Evolutionary conservation across 2,797 vertebrate species (phyloP), one percentile per base, ranked within the genome.

Genomic region (Tolypeutes matacus): DNA sequence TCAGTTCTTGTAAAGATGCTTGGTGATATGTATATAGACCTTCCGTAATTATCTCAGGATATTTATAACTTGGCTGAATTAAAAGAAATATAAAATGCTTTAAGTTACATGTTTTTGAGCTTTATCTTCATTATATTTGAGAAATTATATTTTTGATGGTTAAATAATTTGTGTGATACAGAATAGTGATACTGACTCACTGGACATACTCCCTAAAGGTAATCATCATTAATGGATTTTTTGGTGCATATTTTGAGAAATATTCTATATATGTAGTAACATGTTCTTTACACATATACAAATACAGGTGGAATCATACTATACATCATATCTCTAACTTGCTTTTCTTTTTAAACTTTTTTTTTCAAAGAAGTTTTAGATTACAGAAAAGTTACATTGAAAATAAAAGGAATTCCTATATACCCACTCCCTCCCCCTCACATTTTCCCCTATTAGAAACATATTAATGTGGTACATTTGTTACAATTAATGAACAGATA

Each of bases 31-130:
- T 42, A 69, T 75, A 67, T 67, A 84, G 53, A 73, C 31, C 21
- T 85, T 78, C 34, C 27, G 23, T 83, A 46, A 53, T 93, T 76
- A 56, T 81, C 60, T 39, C 75, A 46, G 62, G 25, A 34, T 87
- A 25, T 23, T 77, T 86, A 83, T 83, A 64, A 64, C 56, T 87
- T 27, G 23, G 18, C n/a, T 83, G 42, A 69, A 70, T 21, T 82
- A 53, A 86, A 93, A 70, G 62, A 42, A 34, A 13, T 72, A 56
- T 56, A 56, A 90, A 75, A 62, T 92, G 84, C 88, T 86, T 95
- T 29, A 86, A 62, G 10, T 69, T 72, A 77, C 7, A 0, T 39
- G 23, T 70, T 87, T 64, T n/a, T 70, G 27, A 3, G 23, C 13
- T 73, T 56, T 95, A 65, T 93, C 25, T 53, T 34, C 12, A 27